Conservation (phyloP, 1,140 invertebrate genomes). For the Caenorhabditis latens region DNA sequence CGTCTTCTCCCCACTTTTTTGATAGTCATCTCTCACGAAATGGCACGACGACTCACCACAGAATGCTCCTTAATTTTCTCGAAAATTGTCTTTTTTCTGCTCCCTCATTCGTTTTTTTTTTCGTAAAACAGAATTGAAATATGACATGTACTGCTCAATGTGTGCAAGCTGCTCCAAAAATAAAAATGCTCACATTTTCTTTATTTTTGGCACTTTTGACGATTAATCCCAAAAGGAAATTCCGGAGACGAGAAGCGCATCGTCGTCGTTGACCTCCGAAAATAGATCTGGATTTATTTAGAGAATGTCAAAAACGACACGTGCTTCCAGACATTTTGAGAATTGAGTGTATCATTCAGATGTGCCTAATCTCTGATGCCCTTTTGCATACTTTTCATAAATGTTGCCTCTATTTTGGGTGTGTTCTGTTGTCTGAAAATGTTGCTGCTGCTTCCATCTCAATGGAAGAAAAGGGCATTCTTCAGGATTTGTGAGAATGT, state of each 20-base stretch:
- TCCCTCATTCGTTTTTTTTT: neutral
- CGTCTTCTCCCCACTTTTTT: neutral
- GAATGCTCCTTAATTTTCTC: neutral
- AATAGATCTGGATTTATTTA: constrained; percentile 13
- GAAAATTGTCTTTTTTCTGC: neutral
- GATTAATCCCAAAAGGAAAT: constrained; percentile 50
- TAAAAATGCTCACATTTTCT: neutral
- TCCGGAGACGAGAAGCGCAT: neutral
- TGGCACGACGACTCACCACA: neutral
- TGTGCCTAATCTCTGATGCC: neutral
- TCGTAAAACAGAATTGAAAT: no score
- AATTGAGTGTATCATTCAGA: neutral
- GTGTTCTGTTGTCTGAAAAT: constrained; percentile 16
- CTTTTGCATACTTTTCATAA: neutral
- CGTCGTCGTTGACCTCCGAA: neutral
- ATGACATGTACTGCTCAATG: no score
- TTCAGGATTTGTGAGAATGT: neutral
- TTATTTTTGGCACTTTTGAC: neutral
- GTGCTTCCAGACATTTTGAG: neutral
- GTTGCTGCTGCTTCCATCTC: neutral
- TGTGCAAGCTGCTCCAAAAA: no score
- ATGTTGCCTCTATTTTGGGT: constrained; percentile 2
- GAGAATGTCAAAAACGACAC: constrained; percentile 28
- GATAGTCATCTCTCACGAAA: constrained; percentile 37
- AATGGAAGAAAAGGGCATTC: neutral